Evolutionary conservation across 2,888 invertebrate species (phyloP).

Genomic region (Tanypteryx hageni): DNA sequence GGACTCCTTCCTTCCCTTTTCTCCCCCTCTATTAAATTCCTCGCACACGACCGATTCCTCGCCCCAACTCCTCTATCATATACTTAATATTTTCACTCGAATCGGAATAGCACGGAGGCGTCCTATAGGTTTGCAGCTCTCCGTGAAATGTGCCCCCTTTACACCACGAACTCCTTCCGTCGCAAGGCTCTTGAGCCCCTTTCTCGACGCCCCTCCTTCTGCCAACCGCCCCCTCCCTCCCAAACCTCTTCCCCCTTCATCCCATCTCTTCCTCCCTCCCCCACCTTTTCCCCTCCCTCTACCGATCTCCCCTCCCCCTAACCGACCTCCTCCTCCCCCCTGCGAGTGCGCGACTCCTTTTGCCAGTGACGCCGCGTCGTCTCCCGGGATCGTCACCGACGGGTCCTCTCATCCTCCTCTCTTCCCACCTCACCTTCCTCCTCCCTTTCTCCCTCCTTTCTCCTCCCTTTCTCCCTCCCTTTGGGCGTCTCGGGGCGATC

Average conservation of each 20-base stretch:
- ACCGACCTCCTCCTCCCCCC: no score
- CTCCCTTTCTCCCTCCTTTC: no score
- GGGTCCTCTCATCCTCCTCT: neutral
- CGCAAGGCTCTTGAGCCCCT: neutral
- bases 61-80: neutral
- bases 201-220: neutral
- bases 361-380: neutral
- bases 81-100: neutral
- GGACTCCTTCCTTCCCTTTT: neutral
- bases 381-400: neutral
- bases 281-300: neutral
- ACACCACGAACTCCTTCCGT: neutral
- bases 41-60: neutral
- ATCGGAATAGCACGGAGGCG: neutral
- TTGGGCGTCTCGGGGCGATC: slow-evolving; percentile 2
- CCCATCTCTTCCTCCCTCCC: neutral
- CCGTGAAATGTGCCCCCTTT: slow-evolving; percentile 5
- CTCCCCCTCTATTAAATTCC: neutral
- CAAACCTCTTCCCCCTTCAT: neutral
- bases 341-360: no score
- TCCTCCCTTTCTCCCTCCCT: neutral
- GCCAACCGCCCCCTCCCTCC: no score
- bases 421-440: neutral
- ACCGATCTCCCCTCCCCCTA: no score
- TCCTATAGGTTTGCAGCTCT: neutral